Conservation (phyloP, 2,888 invertebrate species). For the Ophonus ardosiacus region DNA sequence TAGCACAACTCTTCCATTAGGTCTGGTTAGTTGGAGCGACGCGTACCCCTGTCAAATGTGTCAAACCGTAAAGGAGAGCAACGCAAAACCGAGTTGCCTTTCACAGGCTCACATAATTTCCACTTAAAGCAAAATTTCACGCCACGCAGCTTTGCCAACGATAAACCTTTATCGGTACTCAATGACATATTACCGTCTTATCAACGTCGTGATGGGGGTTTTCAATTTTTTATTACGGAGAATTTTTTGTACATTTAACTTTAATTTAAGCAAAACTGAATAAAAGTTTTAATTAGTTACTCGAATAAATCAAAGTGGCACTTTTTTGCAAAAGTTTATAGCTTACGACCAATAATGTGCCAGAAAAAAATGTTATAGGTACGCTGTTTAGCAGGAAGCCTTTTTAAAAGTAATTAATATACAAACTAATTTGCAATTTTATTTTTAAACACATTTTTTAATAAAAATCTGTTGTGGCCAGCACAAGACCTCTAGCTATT, state of each 20-base stretch:
- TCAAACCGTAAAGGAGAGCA: neutral
- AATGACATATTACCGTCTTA: constrained; percentile 13
- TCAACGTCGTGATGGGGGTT: neutral
- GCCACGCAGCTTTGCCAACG: neutral
- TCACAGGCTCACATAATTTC: neutral
- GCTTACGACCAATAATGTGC: too few species aligned
- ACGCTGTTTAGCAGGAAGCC: too few species aligned
- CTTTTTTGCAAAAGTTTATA: too few species aligned
- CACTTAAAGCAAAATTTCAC: neutral
- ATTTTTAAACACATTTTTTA: too few species aligned
- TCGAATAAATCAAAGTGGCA: too few species aligned
- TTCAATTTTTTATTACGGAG: neutral
- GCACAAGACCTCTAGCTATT: too few species aligned
- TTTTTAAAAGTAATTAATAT: too few species aligned
- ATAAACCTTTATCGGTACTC: constrained; percentile 14
- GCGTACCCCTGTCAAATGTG: neutral
- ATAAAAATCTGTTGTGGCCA: too few species aligned
- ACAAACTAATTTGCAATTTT: too few species aligned
- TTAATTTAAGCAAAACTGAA: too few species aligned
- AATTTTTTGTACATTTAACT: neutral
- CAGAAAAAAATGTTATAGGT: too few species aligned
- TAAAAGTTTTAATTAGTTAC: too few species aligned
- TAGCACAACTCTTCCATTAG: neutral
- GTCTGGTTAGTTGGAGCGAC: neutral
- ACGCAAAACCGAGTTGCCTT: neutral